A percentile compares a stretch with the other conserved stretches of the same genome.
Conservation (phyloP, 2,797 vertebrate species). For the Propithecus perrieri region DNA sequence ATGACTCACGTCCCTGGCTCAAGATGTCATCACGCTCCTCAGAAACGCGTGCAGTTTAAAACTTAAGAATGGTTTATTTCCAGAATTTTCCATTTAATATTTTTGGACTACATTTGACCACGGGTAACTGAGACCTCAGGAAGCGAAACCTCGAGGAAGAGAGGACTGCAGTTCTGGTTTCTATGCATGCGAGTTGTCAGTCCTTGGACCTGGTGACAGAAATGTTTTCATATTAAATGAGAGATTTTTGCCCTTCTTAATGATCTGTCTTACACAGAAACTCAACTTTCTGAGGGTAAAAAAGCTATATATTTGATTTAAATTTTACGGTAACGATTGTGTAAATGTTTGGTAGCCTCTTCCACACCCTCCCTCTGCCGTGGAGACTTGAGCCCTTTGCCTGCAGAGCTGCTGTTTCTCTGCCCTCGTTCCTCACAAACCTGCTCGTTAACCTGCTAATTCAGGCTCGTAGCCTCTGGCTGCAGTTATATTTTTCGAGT, state of each 20-base stretch:
- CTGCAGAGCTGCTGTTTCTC: accelerated
- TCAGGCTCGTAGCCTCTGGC: neutral
- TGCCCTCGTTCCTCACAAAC: neutral
- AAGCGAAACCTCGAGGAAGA: neutral
- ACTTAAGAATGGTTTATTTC: neutral
- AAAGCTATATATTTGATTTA: neutral
- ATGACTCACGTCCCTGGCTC: neutral
- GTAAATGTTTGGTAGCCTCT: neutral
- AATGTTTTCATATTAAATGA: neutral
- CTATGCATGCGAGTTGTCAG: neutral
- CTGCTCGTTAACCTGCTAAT: neutral
- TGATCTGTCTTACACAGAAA: neutral
- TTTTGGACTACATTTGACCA: neutral
- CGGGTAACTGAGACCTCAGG: neutral
- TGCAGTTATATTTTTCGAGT: neutral
- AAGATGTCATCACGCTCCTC: neutral
- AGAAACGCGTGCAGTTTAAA: neutral
- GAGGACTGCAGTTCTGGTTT: neutral
- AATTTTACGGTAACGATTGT: neutral
- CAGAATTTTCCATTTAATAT: neutral
- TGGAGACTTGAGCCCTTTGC: neutral
- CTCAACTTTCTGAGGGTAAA: neutral
- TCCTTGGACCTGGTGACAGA: neutral
- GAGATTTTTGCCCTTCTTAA: neutral
- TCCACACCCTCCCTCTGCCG: neutral